phyloP scores from a whole-genome alignment of 2,888 invertebrate species.

The Tachystola acroxantha region DNA sequence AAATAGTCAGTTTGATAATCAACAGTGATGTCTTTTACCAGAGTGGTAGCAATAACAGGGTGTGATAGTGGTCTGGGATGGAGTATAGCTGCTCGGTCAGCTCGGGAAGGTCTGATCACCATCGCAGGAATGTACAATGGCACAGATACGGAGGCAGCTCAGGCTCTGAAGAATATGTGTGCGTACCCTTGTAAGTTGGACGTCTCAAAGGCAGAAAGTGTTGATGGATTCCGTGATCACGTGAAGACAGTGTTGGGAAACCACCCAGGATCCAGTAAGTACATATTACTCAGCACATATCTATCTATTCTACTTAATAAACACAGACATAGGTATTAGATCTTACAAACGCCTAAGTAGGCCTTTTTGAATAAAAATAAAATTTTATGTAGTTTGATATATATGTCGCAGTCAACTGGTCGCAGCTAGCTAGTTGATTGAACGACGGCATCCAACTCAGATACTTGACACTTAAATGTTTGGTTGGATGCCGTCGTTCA shows the following conservation, averaged over 20 bases:
- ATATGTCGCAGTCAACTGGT: no score
- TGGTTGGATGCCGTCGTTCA: no score
- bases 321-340: no score
- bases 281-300: neutral
- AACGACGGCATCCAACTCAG: no score
- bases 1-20: neutral
- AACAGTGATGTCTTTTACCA: slow-evolving; percentile 6
- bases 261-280: slow-evolving; percentile 73
- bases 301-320: no score
- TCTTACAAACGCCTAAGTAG: no score
- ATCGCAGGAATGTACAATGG: slow-evolving; percentile 87
- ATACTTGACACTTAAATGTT: no score
- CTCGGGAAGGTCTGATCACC: slow-evolving; percentile 82
- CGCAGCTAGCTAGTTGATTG: no score
- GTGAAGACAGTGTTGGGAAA: slow-evolving; percentile 62
- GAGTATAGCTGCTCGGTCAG: slow-evolving; percentile 81
- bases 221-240: slow-evolving; percentile 66
- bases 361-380: no score
- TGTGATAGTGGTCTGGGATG: slow-evolving; percentile 93
- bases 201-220: slow-evolving; percentile 80
- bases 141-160: slow-evolving; percentile 64
- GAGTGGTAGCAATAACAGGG: slow-evolving; percentile 86
- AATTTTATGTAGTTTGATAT: no score
- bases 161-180: slow-evolving; percentile 52
- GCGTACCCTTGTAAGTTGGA: slow-evolving; percentile 80